A percentile compares a stretch with the other conserved stretches of the same genome.
Evolutionary conservation across 2,888 invertebrate genomes (phyloP).

Genomic region (Luperina testacea): DNA sequence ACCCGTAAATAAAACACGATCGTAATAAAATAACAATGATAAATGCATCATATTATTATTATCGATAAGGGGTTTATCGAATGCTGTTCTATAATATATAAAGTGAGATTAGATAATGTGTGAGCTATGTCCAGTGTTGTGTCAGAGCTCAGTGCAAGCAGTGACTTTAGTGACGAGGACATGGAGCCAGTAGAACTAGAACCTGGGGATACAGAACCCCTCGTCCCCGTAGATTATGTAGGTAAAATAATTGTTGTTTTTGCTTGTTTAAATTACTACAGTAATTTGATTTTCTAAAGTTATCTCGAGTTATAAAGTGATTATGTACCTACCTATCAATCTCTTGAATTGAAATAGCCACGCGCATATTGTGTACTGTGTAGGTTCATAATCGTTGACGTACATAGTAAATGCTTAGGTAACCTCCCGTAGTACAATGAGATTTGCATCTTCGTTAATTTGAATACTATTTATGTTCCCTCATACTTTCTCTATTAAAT

Average conservation of each 20-base stretch:
- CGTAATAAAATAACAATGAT: slow-evolving; percentile 16
- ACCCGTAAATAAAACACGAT: background rate
- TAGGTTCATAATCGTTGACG: slow-evolving; percentile 6
- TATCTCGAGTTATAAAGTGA: background rate
- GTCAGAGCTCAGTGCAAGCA: slow-evolving; percentile 46
- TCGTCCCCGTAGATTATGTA: slow-evolving; percentile 73
- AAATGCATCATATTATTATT: slow-evolving; percentile 11
- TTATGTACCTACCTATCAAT: slow-evolving; percentile 15
- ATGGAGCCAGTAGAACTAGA: slow-evolving; percentile 62
- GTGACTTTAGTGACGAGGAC: slow-evolving; percentile 33
- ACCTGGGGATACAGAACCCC: slow-evolving; percentile 71
- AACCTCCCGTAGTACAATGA: no score
- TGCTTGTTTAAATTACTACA: background rate
- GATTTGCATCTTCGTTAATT: no score
- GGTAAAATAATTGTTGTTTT: slow-evolving; percentile 70
- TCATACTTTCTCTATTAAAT: background rate
- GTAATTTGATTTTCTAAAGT: background rate
- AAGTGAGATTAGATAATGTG: slow-evolving; percentile 48
- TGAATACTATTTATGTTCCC: background rate
- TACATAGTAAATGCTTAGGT: slow-evolving; percentile 5
- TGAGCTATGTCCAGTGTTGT: slow-evolving; percentile 45
- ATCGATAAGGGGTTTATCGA: slow-evolving; percentile 44
- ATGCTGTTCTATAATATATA: slow-evolving; percentile 18
- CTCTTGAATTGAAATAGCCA: slow-evolving; percentile 12
- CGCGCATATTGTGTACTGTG: background rate